Evolutionary conservation across 2,797 vertebrate genomes (phyloP).

Genomic region (Discoglossus pictus): DNA sequence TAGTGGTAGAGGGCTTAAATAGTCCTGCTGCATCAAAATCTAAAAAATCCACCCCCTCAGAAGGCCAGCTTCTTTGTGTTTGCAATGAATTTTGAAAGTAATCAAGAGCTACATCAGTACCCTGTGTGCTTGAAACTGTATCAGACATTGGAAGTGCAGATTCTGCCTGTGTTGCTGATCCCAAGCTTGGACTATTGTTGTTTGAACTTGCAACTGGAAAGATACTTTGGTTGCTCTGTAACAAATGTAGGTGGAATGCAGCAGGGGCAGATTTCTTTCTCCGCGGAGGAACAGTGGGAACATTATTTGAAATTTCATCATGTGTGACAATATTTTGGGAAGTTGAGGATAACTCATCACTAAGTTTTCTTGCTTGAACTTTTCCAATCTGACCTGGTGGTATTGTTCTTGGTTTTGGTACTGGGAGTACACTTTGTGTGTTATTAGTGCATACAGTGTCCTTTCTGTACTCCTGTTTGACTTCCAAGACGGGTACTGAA

Average conservation of each 20-base stretch:
- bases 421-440: constrained; percentile 56
- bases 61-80: constrained; percentile 27
- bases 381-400: constrained; percentile 55
- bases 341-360: neutral
- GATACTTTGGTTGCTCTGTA: constrained; percentile 57
- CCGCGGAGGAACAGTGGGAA: constrained; percentile 70
- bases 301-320: neutral
- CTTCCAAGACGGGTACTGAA: neutral
- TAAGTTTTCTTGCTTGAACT: constrained; percentile 50
- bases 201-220: constrained; percentile 53
- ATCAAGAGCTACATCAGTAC: neutral
- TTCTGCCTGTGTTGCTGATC: neutral
- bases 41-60: constrained; percentile 11
- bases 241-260: constrained; percentile 68
- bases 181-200: constrained; percentile 19
- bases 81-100: neutral
- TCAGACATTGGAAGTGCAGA: neutral
- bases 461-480: neutral
- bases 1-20: neutral
- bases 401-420: constrained; percentile 71
- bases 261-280: constrained; percentile 76
- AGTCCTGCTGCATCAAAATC: neutral
- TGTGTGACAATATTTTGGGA: neutral
- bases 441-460: neutral
- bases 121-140: constrained; percentile 2